Percentiles rank a stretch among this genome's conserved stretches.
phyloP scores from a whole-genome alignment of 2,113 vertebrate species.

The Caracal caracal region DNA sequence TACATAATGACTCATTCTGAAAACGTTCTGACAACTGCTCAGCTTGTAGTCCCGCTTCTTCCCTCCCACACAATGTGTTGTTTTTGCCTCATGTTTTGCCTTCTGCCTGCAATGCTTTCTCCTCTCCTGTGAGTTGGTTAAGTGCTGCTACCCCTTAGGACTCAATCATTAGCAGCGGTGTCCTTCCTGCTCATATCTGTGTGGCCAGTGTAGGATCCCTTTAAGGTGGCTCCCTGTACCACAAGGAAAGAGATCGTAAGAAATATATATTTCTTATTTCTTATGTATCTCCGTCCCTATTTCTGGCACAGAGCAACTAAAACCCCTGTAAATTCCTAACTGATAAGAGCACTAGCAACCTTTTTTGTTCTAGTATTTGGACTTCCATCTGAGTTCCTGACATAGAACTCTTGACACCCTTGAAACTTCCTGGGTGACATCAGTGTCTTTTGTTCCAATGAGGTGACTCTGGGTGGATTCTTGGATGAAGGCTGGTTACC shows the following conservation, averaged over 20 bases:
- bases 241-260: too few relatives aligned
- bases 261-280: neutral
- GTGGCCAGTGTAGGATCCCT: neutral
- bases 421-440: neutral
- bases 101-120: neutral
- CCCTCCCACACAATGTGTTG: neutral
- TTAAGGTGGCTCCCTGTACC: accelerated
- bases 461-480: neutral
- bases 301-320: neutral
- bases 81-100: neutral
- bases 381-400: neutral
- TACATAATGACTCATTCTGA: neutral
- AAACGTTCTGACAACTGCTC: neutral
- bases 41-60: neutral
- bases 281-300: neutral
- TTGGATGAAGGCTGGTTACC: neutral
- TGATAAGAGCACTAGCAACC: neutral
- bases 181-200: accelerated
- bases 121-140: neutral
- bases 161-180: neutral
- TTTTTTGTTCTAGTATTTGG: neutral
- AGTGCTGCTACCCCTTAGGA: neutral
- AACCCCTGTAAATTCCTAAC: neutral
- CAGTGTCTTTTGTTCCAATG: neutral
- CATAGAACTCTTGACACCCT: neutral